These are phyloP conservation scores for Characodon lateralis DNA, from an alignment of 2,797 vertebrate genomes.

Conservation along the genomic window DNA sequence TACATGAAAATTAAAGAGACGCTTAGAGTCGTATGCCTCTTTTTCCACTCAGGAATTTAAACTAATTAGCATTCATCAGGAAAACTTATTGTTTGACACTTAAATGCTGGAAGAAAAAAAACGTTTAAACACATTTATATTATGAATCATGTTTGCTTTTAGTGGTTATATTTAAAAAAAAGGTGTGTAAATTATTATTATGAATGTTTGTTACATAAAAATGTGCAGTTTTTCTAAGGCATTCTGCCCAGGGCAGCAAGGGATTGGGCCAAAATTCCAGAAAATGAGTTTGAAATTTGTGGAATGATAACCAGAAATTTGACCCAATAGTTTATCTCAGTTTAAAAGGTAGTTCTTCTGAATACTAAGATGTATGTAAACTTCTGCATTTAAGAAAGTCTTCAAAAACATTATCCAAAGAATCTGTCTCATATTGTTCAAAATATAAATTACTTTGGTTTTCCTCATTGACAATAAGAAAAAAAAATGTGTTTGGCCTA, in stretches of 20 bases:
- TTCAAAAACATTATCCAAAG: no score
- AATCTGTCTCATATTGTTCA: neutral
- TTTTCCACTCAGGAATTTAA: neutral
- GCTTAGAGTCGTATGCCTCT: slow-evolving; percentile 38
- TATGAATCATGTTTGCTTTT: neutral
- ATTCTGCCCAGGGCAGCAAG: neutral
- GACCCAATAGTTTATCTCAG: neutral
- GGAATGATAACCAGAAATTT: neutral
- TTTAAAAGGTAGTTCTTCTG: neutral
- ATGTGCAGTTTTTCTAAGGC: neutral
- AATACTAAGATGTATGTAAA: neutral
- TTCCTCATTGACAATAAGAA: neutral
- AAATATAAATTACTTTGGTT: neutral
- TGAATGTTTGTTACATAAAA: neutral
- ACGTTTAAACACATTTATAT: neutral
- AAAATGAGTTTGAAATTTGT: neutral
- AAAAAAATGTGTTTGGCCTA: no score
- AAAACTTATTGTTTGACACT: neutral
- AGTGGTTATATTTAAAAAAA: neutral
- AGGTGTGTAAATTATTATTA: neutral
- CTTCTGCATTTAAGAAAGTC: neutral
- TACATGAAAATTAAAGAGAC: slow-evolving; percentile 66
- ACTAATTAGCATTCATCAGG: no score
- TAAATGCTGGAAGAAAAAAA: neutral
- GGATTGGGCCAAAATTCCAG: neutral